Conservation (phyloP, 1,140 invertebrate species). For the Dendroctonus ponderosae region DNA sequence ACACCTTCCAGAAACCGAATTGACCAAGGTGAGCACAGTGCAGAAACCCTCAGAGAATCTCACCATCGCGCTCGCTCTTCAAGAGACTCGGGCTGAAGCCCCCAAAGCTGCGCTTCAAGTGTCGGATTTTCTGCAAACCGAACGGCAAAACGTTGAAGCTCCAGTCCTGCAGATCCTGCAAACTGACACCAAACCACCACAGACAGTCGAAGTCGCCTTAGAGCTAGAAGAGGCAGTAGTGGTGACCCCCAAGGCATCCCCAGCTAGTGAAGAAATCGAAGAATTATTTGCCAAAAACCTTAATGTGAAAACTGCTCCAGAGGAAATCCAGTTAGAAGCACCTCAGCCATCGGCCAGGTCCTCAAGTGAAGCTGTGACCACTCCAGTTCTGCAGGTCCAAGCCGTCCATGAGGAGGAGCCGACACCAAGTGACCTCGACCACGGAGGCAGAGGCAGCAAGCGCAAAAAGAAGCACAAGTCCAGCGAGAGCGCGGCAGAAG, state of each 20-base stretch:
- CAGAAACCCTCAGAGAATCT: constrained; percentile 32
- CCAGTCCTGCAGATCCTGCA: background rate
- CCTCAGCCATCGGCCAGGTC: background rate
- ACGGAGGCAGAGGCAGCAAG: constrained; percentile 50
- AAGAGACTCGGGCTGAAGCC: constrained; percentile 26
- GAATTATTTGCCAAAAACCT: constrained; percentile 43
- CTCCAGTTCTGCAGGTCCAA: constrained; percentile 46
- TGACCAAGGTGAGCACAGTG: constrained; percentile 6
- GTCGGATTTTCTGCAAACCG: constrained; percentile 34
- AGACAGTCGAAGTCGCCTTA: constrained; percentile 46
- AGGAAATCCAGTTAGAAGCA: constrained; percentile 20
- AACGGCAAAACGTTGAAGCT: constrained; percentile 21
- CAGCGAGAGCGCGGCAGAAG: constrained; percentile 31
- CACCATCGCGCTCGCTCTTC: constrained; percentile 35
- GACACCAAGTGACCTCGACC: constrained; percentile 52
- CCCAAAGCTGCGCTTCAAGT: background rate
- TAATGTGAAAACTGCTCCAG: constrained; percentile 40
- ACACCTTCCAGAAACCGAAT: background rate
- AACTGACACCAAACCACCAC: constrained; percentile 6
- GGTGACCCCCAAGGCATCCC: constrained; percentile 41
- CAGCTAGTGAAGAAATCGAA: constrained; percentile 42
- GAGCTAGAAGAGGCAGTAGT: constrained; percentile 36
- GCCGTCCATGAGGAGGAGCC: constrained; percentile 44
- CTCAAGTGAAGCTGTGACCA: constrained; percentile 16
- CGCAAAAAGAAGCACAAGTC: constrained; percentile 55